These are phyloP conservation scores for Drosophila ustulata DNA, from an alignment of 2,888 invertebrate genomes.

Conservation along the genomic window DNA sequence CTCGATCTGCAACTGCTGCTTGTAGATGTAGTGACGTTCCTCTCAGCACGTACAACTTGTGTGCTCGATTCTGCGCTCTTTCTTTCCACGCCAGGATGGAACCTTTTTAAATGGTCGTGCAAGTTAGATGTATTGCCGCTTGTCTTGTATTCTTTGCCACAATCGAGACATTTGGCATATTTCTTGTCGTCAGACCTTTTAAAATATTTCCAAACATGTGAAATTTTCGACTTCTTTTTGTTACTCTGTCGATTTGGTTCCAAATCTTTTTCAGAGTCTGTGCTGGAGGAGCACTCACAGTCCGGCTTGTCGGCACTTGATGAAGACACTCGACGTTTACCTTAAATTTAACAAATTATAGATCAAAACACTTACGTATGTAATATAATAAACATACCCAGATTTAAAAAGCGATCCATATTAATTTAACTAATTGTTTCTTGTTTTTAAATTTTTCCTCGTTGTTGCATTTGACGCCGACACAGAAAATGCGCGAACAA, in stretches of 20 bases:
- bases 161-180: constrained; percentile 23
- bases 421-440: no score
- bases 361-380: constrained; percentile 22
- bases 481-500: no score
- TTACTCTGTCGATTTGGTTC: no score
- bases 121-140: constrained; percentile 3
- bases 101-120: constrained; percentile 4
- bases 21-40: not conserved
- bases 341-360: constrained; percentile 19
- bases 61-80: not conserved
- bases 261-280: no score
- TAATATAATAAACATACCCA: constrained; percentile 10
- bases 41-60: not conserved
- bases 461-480: no score
- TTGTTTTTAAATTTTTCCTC: no score
- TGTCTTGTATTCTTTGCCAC: constrained; percentile 11
- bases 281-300: no score
- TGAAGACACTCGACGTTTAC: no score
- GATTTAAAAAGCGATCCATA: no score
- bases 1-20: constrained; percentile 7
- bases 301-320: no score
- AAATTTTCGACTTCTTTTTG: constrained; percentile 11
- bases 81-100: constrained; percentile 1
- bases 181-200: constrained; percentile 24
- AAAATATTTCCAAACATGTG: constrained; percentile 20